phyloP scores from a whole-genome alignment of 2,888 invertebrate genomes.

The Sepioteuthis lessoniana region DNA sequence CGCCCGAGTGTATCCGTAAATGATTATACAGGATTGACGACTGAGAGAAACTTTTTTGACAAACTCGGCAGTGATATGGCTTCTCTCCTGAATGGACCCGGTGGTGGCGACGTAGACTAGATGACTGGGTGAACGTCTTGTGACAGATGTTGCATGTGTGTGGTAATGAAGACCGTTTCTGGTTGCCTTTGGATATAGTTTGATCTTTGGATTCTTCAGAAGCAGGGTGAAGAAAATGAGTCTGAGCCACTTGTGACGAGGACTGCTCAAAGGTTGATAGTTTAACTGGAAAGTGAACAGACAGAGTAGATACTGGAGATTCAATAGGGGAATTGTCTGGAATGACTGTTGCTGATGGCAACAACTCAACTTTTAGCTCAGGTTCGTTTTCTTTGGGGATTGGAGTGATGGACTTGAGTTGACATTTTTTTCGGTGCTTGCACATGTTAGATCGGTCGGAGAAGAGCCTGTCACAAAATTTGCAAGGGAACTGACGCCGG shows the following conservation, averaged over 20 bases:
- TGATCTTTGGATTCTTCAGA: neutral
- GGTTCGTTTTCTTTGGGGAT: neutral
- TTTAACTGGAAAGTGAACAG: neutral
- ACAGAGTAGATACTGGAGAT: neutral
- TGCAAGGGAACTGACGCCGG: conserved; percentile 25
- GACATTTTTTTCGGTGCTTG: conserved; percentile 44
- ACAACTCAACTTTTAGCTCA: neutral
- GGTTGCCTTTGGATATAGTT: neutral
- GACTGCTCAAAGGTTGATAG: neutral
- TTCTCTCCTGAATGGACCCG: conserved; percentile 42
- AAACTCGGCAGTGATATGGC: conserved; percentile 35
- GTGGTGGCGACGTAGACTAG: conserved; percentile 25
- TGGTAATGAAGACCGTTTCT: neutral
- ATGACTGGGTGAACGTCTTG: conserved; percentile 36
- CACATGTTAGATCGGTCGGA: conserved; percentile 43
- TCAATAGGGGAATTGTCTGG: neutral
- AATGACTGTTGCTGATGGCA: neutral
- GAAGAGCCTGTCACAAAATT: neutral
- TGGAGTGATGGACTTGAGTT: neutral
- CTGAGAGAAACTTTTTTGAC: conserved; percentile 38
- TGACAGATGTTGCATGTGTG: neutral
- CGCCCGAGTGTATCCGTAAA: conserved; percentile 34
- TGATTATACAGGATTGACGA: conserved; percentile 39
- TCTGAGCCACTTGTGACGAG: neutral
- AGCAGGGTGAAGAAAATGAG: neutral